Conservation (phyloP, 2,888 invertebrate species). For the Plusia festucae region DNA sequence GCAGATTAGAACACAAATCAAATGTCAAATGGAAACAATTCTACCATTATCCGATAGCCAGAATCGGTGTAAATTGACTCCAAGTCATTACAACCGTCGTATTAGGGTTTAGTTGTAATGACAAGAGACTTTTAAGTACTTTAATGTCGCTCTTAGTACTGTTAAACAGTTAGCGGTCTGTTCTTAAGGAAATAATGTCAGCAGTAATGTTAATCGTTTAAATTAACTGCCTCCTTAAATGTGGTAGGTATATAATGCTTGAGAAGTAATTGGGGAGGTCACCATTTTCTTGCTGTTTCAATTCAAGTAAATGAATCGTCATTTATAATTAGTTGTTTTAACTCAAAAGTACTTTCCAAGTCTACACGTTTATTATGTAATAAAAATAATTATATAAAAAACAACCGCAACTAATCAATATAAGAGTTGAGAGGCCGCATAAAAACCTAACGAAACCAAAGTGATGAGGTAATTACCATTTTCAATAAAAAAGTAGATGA, state of each 20-base stretch:
- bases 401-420: neutral
- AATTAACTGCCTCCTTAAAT: neutral
- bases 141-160: conserved; percentile 18
- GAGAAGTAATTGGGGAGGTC: neutral
- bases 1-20: conserved; percentile 23
- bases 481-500: neutral
- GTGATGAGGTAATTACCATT: conserved; percentile 4
- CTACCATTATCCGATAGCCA: conserved; percentile 33
- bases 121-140: conserved; percentile 25
- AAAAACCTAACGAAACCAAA: conserved; percentile 4
- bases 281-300: no score
- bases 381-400: neutral
- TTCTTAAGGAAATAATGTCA: conserved; percentile 3
- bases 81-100: conserved; percentile 29
- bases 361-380: neutral
- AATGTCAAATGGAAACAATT: conserved; percentile 36
- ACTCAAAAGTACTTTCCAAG: neutral
- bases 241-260: neutral
- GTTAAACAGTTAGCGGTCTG: conserved; percentile 3
- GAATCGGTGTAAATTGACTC: conserved; percentile 46
- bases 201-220: conserved; percentile 10
- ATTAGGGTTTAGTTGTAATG: conserved; percentile 28
- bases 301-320: no score
- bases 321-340: neutral
- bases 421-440: neutral